phyloP scores from a whole-genome alignment of 1,140 invertebrate genomes.

The Ptiloglossa arizonensis region DNA sequence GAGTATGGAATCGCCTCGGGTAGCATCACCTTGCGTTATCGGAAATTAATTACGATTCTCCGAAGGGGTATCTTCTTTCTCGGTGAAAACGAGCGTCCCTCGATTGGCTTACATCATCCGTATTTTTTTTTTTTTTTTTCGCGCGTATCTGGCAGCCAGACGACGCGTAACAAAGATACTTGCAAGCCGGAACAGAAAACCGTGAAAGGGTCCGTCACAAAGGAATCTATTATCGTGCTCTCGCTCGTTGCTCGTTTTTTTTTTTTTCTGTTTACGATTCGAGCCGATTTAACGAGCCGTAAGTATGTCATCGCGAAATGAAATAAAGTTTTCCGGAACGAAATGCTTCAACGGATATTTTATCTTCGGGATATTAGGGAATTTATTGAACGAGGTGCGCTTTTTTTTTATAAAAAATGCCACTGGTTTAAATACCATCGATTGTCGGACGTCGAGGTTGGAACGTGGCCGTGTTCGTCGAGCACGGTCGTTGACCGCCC shows the following conservation, averaged over 20 bases:
- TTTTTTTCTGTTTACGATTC: neutral
- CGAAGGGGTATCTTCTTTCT: neutral
- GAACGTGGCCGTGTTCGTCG: no score
- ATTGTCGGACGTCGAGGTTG: no score
- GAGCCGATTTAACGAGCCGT: neutral
- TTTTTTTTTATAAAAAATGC: no score
- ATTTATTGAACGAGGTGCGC: no score
- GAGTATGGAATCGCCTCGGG: neutral
- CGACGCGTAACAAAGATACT: constrained; percentile 15
- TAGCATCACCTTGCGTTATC: neutral
- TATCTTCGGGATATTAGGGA: no score
- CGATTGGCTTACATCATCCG: constrained; percentile 37
- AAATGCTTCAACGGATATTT: neutral
- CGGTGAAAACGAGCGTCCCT: constrained; percentile 1
- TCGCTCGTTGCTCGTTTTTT: neutral
- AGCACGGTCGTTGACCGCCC: no score
- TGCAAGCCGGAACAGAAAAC: constrained; percentile 1
- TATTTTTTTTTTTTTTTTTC: constrained; percentile 36
- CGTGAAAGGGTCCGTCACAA: constrained; percentile 4
- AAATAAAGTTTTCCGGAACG: neutral
- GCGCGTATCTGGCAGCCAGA: constrained; percentile 22
- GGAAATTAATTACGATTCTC: constrained; percentile 29
- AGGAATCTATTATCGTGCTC: neutral
- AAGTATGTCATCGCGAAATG: neutral
- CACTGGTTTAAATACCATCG: no score